These are phyloP conservation scores for Laticauda laticaudata DNA, from an alignment of 2,113 vertebrate species.

Conservation along the genomic window DNA sequence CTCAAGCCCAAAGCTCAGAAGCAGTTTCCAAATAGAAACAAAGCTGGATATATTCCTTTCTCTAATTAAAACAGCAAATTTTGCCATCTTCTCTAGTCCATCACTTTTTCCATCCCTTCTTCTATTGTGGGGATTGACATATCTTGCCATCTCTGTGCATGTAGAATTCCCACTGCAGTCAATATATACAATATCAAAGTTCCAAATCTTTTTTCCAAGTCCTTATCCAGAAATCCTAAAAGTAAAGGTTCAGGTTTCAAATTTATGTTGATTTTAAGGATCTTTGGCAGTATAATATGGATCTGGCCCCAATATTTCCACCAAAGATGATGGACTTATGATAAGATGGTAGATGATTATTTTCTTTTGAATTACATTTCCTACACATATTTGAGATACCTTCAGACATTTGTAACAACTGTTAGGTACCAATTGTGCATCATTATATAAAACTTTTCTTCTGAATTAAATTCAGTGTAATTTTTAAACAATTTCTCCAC, in stretches of 20 bases:
- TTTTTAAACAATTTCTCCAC: background rate
- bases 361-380: background rate
- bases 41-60: background rate
- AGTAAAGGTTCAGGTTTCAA: background rate
- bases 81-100: background rate
- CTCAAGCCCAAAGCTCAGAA: background rate
- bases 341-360: background rate
- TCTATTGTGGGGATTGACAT: background rate
- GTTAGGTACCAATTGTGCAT: background rate
- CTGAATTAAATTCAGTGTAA: background rate
- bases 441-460: background rate
- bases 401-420: background rate
- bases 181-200: background rate
- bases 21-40: background rate
- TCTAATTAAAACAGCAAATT: background rate
- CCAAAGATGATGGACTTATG: background rate
- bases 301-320: background rate
- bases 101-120: background rate
- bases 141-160: background rate
- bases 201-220: background rate
- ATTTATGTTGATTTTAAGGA: background rate
- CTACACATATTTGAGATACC: background rate
- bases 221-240: background rate
- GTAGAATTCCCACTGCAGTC: background rate
- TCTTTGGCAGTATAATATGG: background rate